Base-by-base conservation (phyloP, 2,888 invertebrate species). In the Caenorhabditis doughertyi region DNA sequence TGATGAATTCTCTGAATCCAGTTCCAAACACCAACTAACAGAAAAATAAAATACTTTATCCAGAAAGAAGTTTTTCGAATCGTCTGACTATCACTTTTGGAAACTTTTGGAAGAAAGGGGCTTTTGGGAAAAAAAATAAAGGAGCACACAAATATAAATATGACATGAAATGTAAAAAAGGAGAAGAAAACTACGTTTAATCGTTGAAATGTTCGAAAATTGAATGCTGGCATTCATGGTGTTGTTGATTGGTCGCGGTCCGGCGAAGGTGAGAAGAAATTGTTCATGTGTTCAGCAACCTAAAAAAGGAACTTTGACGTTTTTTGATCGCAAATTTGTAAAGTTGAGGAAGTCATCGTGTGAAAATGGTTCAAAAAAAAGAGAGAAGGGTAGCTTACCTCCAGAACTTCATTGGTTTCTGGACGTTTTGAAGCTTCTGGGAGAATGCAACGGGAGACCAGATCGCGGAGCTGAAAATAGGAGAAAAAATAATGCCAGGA, bases 341-440 rank as follows among this genome's bases (percentile, higher is more conserved):
- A n/a, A n/a, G n/a, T n/a, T n/a, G n/a, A n/a, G n/a, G n/a, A n/a
- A n/a, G 21, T 53, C 21, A 42, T 13, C 16, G 27, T 11, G 51
- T 8, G 21, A 44, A 25, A 21, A 47, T 3, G 9, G 9, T 16
- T 11, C 13, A 13, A 42, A 16, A 42, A 11, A 42, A 42, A 42
- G 13, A 13, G 13, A 47, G 18, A 47, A 2, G n/a, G n/a, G n/a
- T n/a, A 27, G 62, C 67, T 53, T 29, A 86, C 86, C 51, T 86
- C 84, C 9, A 86, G 74, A 8, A 91, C 89, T 64, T 91, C 89
- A 35, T 74, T 70, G n/a, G 89, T 90, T 58, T 89, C 89, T 53
- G 90, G 90, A 44, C 91, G 76, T 64, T 83, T 83, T 11, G 80
- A 58, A 7, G 91, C 79, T 49, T 83, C 79, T 23, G 83, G 83